phyloP scores from a whole-genome alignment of 2,888 invertebrate genomes.

The Cryptus armator region DNA sequence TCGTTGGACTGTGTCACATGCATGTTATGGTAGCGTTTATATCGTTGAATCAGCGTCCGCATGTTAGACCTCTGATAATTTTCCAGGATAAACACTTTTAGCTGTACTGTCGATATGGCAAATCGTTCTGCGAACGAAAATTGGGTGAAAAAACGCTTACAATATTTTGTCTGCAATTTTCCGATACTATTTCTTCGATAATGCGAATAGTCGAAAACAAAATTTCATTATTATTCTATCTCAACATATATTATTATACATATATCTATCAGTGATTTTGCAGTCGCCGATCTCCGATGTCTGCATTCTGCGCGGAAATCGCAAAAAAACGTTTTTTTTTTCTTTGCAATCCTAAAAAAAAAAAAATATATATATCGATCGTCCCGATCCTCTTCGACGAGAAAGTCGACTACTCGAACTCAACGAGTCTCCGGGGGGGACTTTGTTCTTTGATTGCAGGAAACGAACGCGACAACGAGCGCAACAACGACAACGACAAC shows the following conservation, averaged over 20 bases:
- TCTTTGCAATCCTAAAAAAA: not conserved
- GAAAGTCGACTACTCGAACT: constrained; percentile 7
- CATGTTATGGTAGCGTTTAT: constrained; percentile 60
- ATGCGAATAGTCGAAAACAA: not conserved
- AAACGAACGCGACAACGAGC: constrained; percentile 18
- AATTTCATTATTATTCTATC: too few species aligned
- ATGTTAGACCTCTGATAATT: constrained; percentile 59
- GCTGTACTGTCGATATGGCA: constrained; percentile 21
- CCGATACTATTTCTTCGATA: not conserved
- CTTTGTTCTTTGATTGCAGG: constrained; percentile 50
- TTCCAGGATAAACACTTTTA: constrained; percentile 11
- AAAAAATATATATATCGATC: not conserved
- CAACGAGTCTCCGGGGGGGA: not conserved
- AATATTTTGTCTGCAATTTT: constrained; percentile 22
- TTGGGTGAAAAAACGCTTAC: constrained; percentile 28
- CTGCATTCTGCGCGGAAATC: not conserved
- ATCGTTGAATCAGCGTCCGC: constrained; percentile 67
- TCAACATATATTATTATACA: too few species aligned
- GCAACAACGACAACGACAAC: constrained; percentile 33
- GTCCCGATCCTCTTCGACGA: not conserved
- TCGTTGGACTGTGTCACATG: constrained; percentile 65
- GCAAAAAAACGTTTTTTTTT: constrained; percentile 1
- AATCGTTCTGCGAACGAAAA: constrained; percentile 43
- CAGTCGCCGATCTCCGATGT: not conserved
- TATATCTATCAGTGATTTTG: not conserved